phyloP scores from a whole-genome alignment of 1,140 invertebrate species.

The Tachypleus tridentatus region DNA sequence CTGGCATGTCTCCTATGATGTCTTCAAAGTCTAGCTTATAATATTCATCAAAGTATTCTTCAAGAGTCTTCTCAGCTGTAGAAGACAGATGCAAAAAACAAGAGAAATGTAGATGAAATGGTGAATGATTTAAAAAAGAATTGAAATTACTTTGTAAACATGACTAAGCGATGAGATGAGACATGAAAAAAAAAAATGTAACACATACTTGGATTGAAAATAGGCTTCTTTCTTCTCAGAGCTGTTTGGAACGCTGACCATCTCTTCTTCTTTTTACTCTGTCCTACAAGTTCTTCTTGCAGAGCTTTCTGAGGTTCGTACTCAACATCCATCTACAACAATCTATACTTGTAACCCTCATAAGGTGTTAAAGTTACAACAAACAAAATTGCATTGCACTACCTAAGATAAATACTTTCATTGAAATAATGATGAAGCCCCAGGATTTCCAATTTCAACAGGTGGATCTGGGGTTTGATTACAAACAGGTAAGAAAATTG shows the following conservation, averaged over 20 bases:
- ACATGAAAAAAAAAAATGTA: too few relatives aligned
- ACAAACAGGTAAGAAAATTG: too few relatives aligned
- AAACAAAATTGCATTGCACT: too few relatives aligned
- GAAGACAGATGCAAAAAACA: conserved; percentile 2
- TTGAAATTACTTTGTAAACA: conserved; percentile 11
- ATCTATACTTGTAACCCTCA: too few relatives aligned
- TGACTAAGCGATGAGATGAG: too few relatives aligned
- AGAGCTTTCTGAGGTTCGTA: conserved; percentile 49
- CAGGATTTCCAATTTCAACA: too few relatives aligned
- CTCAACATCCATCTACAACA: conserved; percentile 68
- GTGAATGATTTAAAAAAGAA: conserved; percentile 1
- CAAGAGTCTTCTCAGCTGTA: conserved; percentile 41
- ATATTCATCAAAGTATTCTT: conserved; percentile 86
- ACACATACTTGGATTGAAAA: conserved; percentile 55
- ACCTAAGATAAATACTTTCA: too few relatives aligned
- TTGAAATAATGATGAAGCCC: too few relatives aligned
- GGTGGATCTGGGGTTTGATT: too few relatives aligned
- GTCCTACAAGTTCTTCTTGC: conserved; percentile 45
- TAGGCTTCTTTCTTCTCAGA: conserved; percentile 53
- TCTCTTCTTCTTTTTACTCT: conserved; percentile 33
- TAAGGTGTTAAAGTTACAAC: too few relatives aligned
- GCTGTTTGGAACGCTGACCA: conserved; percentile 9
- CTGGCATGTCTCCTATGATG: conserved; percentile 71
- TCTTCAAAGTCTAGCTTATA: conserved; percentile 92
- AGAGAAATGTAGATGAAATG: background rate